phyloP scores from a whole-genome alignment of 1,140 invertebrate species.

The Oncopodura yosiiana region DNA sequence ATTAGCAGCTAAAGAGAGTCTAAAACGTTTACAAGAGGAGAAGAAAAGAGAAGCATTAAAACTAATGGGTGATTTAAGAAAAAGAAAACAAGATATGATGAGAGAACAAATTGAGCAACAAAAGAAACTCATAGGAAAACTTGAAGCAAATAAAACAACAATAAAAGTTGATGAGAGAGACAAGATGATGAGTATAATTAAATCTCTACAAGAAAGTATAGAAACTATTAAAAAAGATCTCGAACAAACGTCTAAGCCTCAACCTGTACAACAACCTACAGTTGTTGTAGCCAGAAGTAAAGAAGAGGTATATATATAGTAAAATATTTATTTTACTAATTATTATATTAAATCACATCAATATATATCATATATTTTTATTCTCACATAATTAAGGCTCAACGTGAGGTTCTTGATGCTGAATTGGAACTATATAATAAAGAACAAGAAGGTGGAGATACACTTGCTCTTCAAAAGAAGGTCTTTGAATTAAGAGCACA shows the following conservation, averaged over 20 bases:
- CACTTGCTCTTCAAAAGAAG: conserved; percentile 58
- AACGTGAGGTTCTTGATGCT: conserved; percentile 75
- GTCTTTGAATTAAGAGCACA: conserved; percentile 60
- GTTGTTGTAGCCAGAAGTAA: not conserved
- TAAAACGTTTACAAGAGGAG: conserved; percentile 56
- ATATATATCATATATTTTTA: conserved; percentile 3
- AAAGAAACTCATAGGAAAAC: conserved; percentile 58
- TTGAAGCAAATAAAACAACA: conserved; percentile 55
- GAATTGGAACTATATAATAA: conserved; percentile 78
- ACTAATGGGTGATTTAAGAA: conserved; percentile 60
- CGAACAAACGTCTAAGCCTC: conserved; percentile 36
- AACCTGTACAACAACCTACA: conserved; percentile 5
- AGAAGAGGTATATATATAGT: conserved; percentile 14
- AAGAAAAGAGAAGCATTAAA: conserved; percentile 57
- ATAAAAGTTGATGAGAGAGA: conserved; percentile 52
- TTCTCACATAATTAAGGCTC: conserved; percentile 45
- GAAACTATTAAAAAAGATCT: conserved; percentile 63
- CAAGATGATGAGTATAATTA: conserved; percentile 59
- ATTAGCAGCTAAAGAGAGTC: conserved; percentile 49
- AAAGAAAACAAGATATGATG: conserved; percentile 64
- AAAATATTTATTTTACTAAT: not conserved
- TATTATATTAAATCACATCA: not conserved
- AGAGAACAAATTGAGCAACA: conserved; percentile 69
- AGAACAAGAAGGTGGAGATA: conserved; percentile 66
- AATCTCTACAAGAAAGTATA: conserved; percentile 55